A percentile compares a stretch with the other conserved stretches of the same genome.
Evolutionary conservation across 1,140 invertebrate genomes (phyloP).

Genomic region (Drosophila sturtevanti): DNA sequence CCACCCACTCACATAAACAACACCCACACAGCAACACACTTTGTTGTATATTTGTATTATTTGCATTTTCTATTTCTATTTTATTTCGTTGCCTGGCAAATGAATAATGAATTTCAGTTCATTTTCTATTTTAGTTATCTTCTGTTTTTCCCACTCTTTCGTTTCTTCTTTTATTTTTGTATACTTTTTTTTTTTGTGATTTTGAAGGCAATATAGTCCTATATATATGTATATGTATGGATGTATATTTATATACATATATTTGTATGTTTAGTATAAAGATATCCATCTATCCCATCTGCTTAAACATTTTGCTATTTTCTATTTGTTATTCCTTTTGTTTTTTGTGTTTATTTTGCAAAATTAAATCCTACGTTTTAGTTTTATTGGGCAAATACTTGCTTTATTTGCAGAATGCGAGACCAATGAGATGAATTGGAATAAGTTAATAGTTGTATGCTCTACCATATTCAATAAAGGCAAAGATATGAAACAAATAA

Average conservation of each 20-base stretch:
- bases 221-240: background rate
- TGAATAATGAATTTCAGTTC: constrained; percentile 77
- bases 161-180: constrained; percentile 28
- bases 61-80: constrained; percentile 78
- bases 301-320: constrained; percentile 8
- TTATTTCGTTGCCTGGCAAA: constrained; percentile 70
- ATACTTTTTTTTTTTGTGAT: constrained; percentile 20
- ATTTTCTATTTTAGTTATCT: constrained; percentile 47
- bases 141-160: constrained; percentile 22
- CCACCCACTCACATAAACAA: background rate
- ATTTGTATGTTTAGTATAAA: background rate
- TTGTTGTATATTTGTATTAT: constrained; percentile 60
- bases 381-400: constrained; percentile 75
- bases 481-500: too few relatives aligned
- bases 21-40: background rate
- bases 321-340: constrained; percentile 13
- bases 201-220: background rate
- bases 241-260: constrained; percentile 4
- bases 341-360: constrained; percentile 78
- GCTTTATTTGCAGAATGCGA: constrained; percentile 71
- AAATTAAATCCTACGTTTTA: constrained; percentile 80
- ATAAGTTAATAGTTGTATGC: background rate
- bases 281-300: constrained; percentile 38
- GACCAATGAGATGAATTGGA: background rate
- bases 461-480: background rate